These are phyloP conservation scores for Maniola jurtina DNA, from an alignment of 1,140 invertebrate genomes.

Conservation along the genomic window DNA sequence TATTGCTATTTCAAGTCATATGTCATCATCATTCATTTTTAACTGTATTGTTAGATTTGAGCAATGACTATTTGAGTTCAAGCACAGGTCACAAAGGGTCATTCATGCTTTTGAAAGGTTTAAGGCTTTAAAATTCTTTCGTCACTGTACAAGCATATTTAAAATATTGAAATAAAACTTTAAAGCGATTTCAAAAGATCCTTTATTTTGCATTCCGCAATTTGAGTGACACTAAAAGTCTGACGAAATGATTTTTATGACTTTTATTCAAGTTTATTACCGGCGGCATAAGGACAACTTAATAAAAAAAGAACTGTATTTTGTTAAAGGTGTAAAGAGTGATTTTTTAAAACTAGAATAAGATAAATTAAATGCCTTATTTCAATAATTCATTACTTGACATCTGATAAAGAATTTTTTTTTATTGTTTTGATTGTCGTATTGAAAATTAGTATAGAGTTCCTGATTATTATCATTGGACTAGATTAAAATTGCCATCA, in stretches of 20 bases:
- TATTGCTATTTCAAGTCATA: neutral
- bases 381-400: no score
- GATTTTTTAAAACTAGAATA: no score
- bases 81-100: constrained; percentile 13
- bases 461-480: neutral
- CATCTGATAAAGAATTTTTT: no score
- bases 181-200: neutral
- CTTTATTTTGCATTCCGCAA: constrained; percentile 11
- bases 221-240: constrained; percentile 18
- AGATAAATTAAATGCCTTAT: no score
- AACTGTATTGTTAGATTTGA: neutral
- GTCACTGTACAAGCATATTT: constrained; percentile 1
- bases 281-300: constrained; percentile 3
- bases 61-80: neutral
- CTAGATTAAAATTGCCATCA: neutral
- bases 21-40: constrained; percentile 7
- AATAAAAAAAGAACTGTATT: constrained; percentile 14
- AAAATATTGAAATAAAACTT: neutral
- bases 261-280: constrained; percentile 12
- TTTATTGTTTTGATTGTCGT: no score
- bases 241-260: constrained; percentile 19
- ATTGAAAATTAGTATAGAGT: no score
- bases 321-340: no score
- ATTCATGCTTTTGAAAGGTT: constrained; percentile 14
- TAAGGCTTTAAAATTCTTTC: neutral